A percentile compares a stretch with the other conserved stretches of the same genome.
These are phyloP conservation scores for Bombus huntii DNA, from an alignment of 1,140 invertebrate species.

Conservation along the genomic window DNA sequence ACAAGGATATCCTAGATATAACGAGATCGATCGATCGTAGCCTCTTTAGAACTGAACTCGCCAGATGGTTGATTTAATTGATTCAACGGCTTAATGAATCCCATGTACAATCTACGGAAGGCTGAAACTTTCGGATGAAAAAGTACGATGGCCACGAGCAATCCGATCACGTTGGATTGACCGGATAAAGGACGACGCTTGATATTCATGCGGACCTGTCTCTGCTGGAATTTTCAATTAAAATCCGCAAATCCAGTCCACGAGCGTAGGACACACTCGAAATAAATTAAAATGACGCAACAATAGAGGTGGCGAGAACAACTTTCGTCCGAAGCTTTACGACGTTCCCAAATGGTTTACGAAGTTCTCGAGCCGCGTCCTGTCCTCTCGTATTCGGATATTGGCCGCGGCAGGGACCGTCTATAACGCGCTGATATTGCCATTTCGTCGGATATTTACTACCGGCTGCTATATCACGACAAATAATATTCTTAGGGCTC, in stretches of 20 bases:
- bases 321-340: background rate
- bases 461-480: background rate
- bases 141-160: background rate
- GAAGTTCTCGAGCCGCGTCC: background rate
- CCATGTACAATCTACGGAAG: background rate
- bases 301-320: too few species aligned
- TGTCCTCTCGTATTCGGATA: conserved; percentile 11
- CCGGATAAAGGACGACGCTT: background rate
- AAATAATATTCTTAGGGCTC: conserved; percentile 24
- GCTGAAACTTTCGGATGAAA: background rate
- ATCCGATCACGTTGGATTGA: conserved; percentile 30
- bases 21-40: background rate
- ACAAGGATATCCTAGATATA: conserved; percentile 24
- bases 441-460: conserved; percentile 22
- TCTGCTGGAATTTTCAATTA: conserved; percentile 34
- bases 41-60: background rate
- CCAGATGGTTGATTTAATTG: background rate
- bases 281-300: conserved; percentile 23
- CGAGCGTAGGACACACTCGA: background rate
- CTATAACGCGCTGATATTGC: conserved; percentile 24
- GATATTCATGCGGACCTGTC: conserved; percentile 3
- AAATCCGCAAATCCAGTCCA: background rate
- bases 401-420: background rate
- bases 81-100: background rate
- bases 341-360: background rate